Evolutionary conservation across 2,113 vertebrate genomes (phyloP), one percentile per base, ranked within the genome.

Genomic region (Tyrannus savana): DNA sequence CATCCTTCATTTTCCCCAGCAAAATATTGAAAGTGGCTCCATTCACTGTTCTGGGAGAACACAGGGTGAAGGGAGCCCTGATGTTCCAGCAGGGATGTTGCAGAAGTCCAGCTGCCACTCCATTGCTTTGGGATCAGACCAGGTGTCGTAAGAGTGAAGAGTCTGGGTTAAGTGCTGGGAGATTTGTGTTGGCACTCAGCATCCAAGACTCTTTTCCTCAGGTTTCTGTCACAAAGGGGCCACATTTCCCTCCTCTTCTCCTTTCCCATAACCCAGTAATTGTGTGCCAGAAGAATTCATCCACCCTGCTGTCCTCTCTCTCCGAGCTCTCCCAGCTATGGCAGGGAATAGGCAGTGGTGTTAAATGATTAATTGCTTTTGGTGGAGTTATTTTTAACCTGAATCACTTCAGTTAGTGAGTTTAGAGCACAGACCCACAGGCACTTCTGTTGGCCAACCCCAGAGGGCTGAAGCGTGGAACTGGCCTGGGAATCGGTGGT

Each of bases 381-480:
- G 76, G 50, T 77, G 56, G 64, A 63, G 93, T 93, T 97, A 95
- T 97, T 95, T 97, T 97, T 95, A 93, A 95, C 91, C 93, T 68
- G 78, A 19, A 94, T 96, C 55, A 30, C 72, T 93, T 77, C 50
- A 66, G 75, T 85, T 53, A 73, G 64, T 59, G 88, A 81, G 47
- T 90, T 85, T 25, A 18, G 62, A 91, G 72, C 7, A 2, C 55
- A 93, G 89, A 71, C 56, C 88, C 90, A 66, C 21, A 8, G 86
- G 56, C 52, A 14, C 56, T 95, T 92, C 56, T 92, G 27, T 67
- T 95, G 93, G 93, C 89, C 80, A 84, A 12, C 27, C 80, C 93
- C 80, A n/a, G 79, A 84, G 80, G 76, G 64, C 64, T 95, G 80
- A 77, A 96, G 50, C 41, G 35, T 46, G 75, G 94, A 89, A 78